Conservation (phyloP, 2,797 vertebrate genomes). For the Gallinago nigripennis region DNA sequence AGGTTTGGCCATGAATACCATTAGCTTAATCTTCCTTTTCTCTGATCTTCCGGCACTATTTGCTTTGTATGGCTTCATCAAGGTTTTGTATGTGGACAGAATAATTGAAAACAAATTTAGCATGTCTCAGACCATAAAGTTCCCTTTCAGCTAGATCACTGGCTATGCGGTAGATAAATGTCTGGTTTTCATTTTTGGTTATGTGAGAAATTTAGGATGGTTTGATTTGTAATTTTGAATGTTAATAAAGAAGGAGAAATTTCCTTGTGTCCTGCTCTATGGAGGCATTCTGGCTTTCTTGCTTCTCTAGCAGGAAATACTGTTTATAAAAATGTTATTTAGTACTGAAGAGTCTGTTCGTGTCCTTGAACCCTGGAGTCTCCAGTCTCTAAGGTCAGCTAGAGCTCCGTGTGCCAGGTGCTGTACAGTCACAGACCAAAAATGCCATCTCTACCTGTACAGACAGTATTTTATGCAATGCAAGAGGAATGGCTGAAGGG, state of each 20-base stretch:
- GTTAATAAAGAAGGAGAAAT: conserved; percentile 49
- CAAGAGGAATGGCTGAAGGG: not conserved
- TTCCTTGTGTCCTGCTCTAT: not conserved
- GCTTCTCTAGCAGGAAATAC: conserved; percentile 1
- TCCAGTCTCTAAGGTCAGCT: not conserved
- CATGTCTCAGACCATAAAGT: conserved; percentile 66
- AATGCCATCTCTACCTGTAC: not conserved
- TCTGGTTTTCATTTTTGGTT: conserved; percentile 79
- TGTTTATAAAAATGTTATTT: not conserved
- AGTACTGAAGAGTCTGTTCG: not conserved
- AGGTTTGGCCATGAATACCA: not conserved
- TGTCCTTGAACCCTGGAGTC: not conserved
- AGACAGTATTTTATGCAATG: not conserved
- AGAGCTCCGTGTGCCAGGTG: not conserved
- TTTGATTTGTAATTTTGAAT: conserved; percentile 76
- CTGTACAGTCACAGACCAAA: not conserved
- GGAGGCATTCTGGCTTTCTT: conserved; percentile 18
- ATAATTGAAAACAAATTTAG: conserved; percentile 80
- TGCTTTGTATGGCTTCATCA: conserved; percentile 68
- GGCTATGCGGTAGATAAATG: conserved; percentile 68
- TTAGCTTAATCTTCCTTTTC: conserved; percentile 54
- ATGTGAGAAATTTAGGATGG: conserved; percentile 74
- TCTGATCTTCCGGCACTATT: conserved; percentile 63
- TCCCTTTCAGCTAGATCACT: conserved; percentile 46
- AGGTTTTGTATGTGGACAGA: conserved; percentile 63